Percentiles rank a stretch among this genome's conserved stretches.
phyloP scores from a whole-genome alignment of 2,888 invertebrate genomes.

The Drosophila lacicola region DNA sequence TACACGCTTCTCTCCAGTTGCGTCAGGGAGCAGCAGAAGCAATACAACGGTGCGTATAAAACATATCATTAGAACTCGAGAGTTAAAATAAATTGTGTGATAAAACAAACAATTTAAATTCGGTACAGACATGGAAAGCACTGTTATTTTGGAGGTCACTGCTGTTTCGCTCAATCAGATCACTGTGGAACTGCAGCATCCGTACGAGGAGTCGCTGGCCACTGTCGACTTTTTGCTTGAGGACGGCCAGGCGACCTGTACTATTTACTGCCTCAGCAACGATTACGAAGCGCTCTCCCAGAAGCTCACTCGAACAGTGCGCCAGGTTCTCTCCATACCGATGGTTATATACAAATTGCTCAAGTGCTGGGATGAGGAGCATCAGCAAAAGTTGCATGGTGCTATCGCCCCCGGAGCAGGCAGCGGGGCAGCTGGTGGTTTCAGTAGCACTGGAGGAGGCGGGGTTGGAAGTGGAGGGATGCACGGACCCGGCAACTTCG shows the following conservation, averaged over 20 bases:
- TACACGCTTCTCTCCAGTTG: conserved; percentile 95
- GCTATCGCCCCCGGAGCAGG: conserved; percentile 28
- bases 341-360: conserved; percentile 94
- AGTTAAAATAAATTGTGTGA: neutral
- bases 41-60: conserved; percentile 87
- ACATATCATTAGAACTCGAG: too few species aligned
- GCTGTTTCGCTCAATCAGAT: conserved; percentile 95
- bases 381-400: conserved; percentile 86
- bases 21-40: conserved; percentile 92
- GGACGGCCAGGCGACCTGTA: conserved; percentile 92
- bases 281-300: conserved; percentile 85
- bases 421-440: conserved; percentile 38
- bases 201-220: conserved; percentile 95
- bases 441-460: conserved; percentile 32
- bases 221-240: conserved; percentile 95
- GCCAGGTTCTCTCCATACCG: conserved; percentile 96
- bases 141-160: conserved; percentile 95
- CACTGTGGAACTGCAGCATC: conserved; percentile 96
- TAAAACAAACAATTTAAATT: neutral
- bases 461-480: conserved; percentile 30
- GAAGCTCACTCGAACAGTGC: conserved; percentile 89
- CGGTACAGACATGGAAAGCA: conserved; percentile 84
- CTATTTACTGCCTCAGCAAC: conserved; percentile 88
- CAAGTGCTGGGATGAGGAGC: conserved; percentile 93
- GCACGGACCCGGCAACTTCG: conserved; percentile 35